Base-by-base conservation (phyloP, 2,888 invertebrate genomes). In the Clunio marinus region DNA sequence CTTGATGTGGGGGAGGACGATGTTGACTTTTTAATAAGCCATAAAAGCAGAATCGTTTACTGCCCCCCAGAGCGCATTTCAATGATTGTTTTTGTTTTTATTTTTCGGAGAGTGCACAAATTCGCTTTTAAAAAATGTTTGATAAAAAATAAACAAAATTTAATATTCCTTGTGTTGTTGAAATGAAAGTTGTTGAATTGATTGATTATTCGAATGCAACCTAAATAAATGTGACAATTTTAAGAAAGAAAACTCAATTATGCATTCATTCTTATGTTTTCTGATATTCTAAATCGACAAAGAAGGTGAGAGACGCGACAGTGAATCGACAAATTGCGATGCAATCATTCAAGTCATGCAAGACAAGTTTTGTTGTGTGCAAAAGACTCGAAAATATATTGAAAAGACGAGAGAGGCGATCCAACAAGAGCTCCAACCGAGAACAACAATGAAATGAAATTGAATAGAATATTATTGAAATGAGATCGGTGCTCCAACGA, bases 321-420 rank as follows among this genome's bases (percentile, higher is more conserved):
- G 22, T 51, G 17, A 8, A 20, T 51, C 17, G 51, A 51, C 51
- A 51, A 51, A 51, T 51, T 51, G 51, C 51, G 41, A 41, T 41
- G n/a, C 41, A 41, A 41, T 41, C 41, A 41, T 15, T 41, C 41
- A 41, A 41, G 41, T 41, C 41, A 41, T 41, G 41, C 41, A 15
- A 41, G 41, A 51, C 51, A 51, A 17, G n/a, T n/a, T 51, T 51
- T 20, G 51, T 51, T 22, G 5, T 22, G 22, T 51, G 51, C 22
- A 22, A 51, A 51, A 51, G 5, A 32, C 5, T 51, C 10, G 7
- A 51, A 22, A 17, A 51, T 17, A n/a, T 10, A 32, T 32, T 10
- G 32, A 32, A 32, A 51, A 51, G 22, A 51, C 17, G 10, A 32
- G 10, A 32, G 10, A 32, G 32, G 5, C 32, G 20, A 51, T 51